Conservation (phyloP, 2,888 invertebrate genomes). For the Megaustenia siamemsis region DNA sequence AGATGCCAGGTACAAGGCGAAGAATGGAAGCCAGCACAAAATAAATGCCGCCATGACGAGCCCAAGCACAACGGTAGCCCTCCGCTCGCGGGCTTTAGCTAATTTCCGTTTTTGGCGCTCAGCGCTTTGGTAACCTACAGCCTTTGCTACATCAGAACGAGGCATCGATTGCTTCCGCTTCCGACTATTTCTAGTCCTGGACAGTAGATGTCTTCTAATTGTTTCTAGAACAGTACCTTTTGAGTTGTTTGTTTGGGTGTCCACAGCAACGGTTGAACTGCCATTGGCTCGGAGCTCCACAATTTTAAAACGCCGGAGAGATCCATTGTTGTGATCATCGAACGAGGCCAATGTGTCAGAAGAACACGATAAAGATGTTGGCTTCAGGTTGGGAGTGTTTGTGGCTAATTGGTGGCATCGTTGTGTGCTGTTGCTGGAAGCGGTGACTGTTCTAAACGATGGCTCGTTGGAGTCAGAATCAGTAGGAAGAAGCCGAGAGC, state of each 20-base stretch:
- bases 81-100: slow-evolving; percentile 95
- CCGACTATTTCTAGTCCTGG: slow-evolving; percentile 48
- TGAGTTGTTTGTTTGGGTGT: neutral
- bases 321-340: slow-evolving; percentile 55
- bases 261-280: slow-evolving; percentile 31
- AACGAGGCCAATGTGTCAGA: slow-evolving; percentile 14
- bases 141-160: slow-evolving; percentile 12
- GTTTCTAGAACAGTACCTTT: slow-evolving; percentile 42
- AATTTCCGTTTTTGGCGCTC: slow-evolving; percentile 89
- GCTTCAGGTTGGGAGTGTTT: neutral
- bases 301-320: slow-evolving; percentile 57
- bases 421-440: slow-evolving; percentile 46
- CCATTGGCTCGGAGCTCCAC: slow-evolving; percentile 61
- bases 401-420: neutral
- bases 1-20: slow-evolving; percentile 83
- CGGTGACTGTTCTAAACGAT: slow-evolving; percentile 44
- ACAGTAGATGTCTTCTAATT: slow-evolving; percentile 47
- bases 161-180: slow-evolving; percentile 26
- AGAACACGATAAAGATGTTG: neutral
- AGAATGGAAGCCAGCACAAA: slow-evolving; percentile 98
- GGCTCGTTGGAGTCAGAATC: slow-evolving; percentile 62
- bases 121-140: slow-evolving; percentile 56
- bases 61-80: slow-evolving; percentile 97
- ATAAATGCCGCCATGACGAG: slow-evolving; percentile 99
- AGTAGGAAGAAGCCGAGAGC: slow-evolving; percentile 62